Evolutionary conservation across 2,797 vertebrate species (phyloP), one percentile per base, ranked within the genome.

Genomic region (Pseudochirops corinnae): DNA sequence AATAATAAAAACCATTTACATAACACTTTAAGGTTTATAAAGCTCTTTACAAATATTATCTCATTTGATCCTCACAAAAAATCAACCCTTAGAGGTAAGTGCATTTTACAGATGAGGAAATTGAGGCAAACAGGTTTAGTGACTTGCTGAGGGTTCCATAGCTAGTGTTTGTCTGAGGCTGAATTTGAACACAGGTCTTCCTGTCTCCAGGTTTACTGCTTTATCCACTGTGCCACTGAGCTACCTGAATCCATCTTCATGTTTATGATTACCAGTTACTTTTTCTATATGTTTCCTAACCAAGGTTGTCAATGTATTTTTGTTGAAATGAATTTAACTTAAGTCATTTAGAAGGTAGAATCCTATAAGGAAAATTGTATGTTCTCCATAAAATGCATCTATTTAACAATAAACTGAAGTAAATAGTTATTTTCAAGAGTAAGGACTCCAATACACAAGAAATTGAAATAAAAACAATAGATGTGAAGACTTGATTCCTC

Each of bases 391-490:
- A 50, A 87, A 87, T 50, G 21, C 12, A 50, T 82, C 7, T 46
- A 4, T 46, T 87, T 26, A 46, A 24, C 67, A 82, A 12, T 87
- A 50, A 9, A 26, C 39, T 5, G 39, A 50, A 46, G 74, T 50
- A 46, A 46, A 82, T 46, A 24, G 7, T 82, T 82, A 7, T 82
- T 87, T 87, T 87, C 39, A 50, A 87, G 74, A 87, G 2, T 26
- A 87, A 87, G 21, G 24, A 50, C 39, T 26, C 39, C 39, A 50
- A 21, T 28, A 26, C 24, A 46, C 39, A 87, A 46, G 39, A 87
- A 93, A 93, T 97, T 93, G 95, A 97, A 97, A 95, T 33, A 24
- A 33, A 93, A 97, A 93, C 57, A 93, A 95, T 74, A 96, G 94
- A 97, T 67, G 46, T 29, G n/a, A 55, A 93, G 57, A 90, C 67